Percentiles rank a stretch among this genome's conserved stretches.
phyloP scores from a whole-genome alignment of 1,140 invertebrate genomes.

The Bombus impatiens region DNA sequence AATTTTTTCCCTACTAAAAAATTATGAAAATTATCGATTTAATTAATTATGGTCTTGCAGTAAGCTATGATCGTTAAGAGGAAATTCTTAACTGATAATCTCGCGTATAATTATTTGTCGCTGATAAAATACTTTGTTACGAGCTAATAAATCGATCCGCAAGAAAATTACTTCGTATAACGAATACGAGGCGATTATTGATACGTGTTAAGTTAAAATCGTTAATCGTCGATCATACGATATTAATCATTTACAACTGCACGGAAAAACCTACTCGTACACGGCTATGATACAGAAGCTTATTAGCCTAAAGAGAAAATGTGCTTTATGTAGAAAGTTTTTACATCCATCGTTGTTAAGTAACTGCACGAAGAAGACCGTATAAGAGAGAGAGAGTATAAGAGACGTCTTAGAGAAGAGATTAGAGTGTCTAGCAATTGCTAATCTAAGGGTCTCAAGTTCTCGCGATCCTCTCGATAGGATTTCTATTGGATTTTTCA shows the following conservation, averaged over 20 bases:
- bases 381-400: too few relatives aligned
- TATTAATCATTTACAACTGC: not conserved
- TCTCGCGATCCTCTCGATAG: not conserved
- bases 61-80: not conserved
- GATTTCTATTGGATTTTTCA: not conserved
- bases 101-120: not conserved
- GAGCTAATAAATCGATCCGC: not conserved
- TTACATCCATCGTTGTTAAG: not conserved
- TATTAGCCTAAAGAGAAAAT: too few relatives aligned
- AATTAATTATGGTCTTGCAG: not conserved
- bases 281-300: too few relatives aligned
- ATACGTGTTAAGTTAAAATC: not conserved
- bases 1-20: not conserved
- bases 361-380: not conserved
- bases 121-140: not conserved
- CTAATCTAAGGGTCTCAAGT: not conserved
- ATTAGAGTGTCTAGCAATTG: not conserved
- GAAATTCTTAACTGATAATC: not conserved
- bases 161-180: not conserved
- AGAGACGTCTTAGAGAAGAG: not conserved
- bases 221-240: not conserved
- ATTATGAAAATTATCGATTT: not conserved
- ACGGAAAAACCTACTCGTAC: too few relatives aligned
- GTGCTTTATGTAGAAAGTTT: too few relatives aligned
- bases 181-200: too few relatives aligned